Conservation (phyloP, 2,888 invertebrate species). For the Galerucella calmariensis region DNA sequence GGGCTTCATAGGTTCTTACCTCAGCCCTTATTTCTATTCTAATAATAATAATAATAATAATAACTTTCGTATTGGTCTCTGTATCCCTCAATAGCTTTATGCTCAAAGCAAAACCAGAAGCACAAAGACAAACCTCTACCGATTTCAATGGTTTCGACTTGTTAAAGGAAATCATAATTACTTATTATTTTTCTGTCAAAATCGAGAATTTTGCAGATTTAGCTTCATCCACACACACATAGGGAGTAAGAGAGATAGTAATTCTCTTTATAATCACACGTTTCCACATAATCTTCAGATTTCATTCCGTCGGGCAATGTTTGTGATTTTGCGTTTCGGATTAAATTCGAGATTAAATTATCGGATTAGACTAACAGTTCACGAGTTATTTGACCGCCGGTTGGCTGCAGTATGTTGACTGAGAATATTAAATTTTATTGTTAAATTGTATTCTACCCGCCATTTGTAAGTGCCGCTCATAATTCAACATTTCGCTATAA, state of each 20-base stretch:
- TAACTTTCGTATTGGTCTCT: conserved; percentile 3
- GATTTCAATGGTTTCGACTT: conserved; percentile 13
- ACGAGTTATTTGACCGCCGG: conserved; percentile 55
- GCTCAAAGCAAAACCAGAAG: conserved; percentile 21
- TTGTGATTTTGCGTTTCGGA: conserved; percentile 45
- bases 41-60: no score
- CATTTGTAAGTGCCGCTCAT: conserved; percentile 40
- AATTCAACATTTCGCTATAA: conserved; percentile 51
- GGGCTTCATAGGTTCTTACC: no score
- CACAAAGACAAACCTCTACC: conserved; percentile 21
- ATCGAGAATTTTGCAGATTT: conserved; percentile 23
- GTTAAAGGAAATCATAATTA: conserved; percentile 19
- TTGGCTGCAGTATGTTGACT: conserved; percentile 55
- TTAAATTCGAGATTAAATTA: conserved; percentile 54
- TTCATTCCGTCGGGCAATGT: conserved; percentile 39
- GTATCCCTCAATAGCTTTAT: background rate
- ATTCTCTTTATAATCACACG: conserved; percentile 34
- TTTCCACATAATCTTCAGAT: conserved; percentile 41
- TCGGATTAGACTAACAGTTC: conserved; percentile 55
- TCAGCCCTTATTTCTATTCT: no score
- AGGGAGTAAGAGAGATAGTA: conserved; percentile 13
- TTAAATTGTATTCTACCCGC: conserved; percentile 55
- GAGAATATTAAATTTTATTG: conserved; percentile 60
- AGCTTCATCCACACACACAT: conserved; percentile 13
- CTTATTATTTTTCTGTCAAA: conserved; percentile 24